Conservation (phyloP, 1,140 invertebrate genomes). For the Pseudomyrmex flavicornis region DNA sequence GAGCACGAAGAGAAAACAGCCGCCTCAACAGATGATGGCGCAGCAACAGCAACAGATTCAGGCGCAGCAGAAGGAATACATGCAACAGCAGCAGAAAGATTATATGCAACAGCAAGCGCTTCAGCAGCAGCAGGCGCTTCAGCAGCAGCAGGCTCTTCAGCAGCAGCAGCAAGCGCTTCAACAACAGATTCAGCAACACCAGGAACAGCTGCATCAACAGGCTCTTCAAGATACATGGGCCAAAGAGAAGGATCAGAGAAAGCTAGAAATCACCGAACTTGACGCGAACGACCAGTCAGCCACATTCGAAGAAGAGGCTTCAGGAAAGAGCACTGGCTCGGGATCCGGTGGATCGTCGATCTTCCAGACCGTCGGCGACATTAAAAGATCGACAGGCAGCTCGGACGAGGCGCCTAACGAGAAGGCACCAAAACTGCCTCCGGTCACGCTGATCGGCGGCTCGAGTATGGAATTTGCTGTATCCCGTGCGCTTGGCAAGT, state of each 20-base stretch:
- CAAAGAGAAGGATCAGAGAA: slow-evolving; percentile 77
- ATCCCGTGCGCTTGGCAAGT: slow-evolving; percentile 92
- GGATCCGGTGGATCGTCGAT: slow-evolving; percentile 87
- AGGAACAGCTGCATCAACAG: slow-evolving; percentile 78
- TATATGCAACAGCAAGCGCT: slow-evolving; percentile 69
- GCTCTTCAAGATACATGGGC: slow-evolving; percentile 78
- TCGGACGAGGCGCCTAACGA: slow-evolving; percentile 85
- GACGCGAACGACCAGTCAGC: slow-evolving; percentile 86
- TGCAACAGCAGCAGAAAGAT: slow-evolving; percentile 74
- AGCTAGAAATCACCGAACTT: slow-evolving; percentile 75
- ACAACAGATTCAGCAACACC: slow-evolving; percentile 82
- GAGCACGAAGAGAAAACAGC: slow-evolving; percentile 83
- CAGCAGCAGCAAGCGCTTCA: slow-evolving; percentile 80
- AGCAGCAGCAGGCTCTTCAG: slow-evolving; percentile 76
- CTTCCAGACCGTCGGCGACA: slow-evolving; percentile 91
- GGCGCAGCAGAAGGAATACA: slow-evolving; percentile 77
- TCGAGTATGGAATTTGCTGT: slow-evolving; percentile 93
- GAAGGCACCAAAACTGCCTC: slow-evolving; percentile 86
- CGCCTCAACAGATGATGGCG: slow-evolving; percentile 77
- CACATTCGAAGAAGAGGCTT: slow-evolving; percentile 87
- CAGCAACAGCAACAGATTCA: slow-evolving; percentile 76
- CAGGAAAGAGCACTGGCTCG: slow-evolving; percentile 87
- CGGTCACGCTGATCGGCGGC: slow-evolving; percentile 86
- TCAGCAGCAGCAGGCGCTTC: slow-evolving; percentile 75
- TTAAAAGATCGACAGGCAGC: slow-evolving; percentile 87